Base-by-base conservation (phyloP, 2,797 vertebrate genomes). In the Rhinatrema bivittatum region DNA sequence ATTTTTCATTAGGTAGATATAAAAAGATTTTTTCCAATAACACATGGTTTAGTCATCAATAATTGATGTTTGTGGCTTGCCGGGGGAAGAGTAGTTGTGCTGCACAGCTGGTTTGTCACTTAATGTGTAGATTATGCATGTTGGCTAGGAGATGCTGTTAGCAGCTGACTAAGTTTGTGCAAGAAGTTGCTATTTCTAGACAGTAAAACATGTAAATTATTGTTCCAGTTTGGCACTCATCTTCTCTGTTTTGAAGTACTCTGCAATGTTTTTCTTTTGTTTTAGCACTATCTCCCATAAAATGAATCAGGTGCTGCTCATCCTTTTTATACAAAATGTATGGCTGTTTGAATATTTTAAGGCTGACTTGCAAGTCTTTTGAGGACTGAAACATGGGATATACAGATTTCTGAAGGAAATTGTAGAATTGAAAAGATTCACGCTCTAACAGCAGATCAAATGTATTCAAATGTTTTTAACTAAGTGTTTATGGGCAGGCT, bases 401-500 rank as follows among this genome's bases (percentile, higher is more conserved):
- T 39, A n/a, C 42, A 33, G 14, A 40, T 66, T 45, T 46, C 29
- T 48, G 54, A 56, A 1, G 2, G 35, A 52, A 45, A 53, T 47
- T 51, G 50, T 40, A 59, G 50, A 59, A 46, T 42, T 50, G 28
- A 35, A 59, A 65, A 52, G 45, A 46, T 46, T 37, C 41, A 62
- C 33, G 34, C 41, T 39, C 47, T 41, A 21, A 29, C 54, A 52
- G 49, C 53, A 61, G 51, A 48, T 61, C 31, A 23, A 42, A 37
- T 46, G 0, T n/a, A n/a, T 1, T 43, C 50, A 43, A 37, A 36
- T 56, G 32, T 54, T n/a, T n/a, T n/a, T 56, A 62, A 47, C 28
- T 62, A 62, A 53, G 43, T 39, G 60, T 54, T 55, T 39, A 44
- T 18, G 36, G 30, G 18, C 35, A 22, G 45, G 15, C 44, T 53